A percentile compares a stretch with the other conserved stretches of the same genome.
These are phyloP conservation scores for Parauchenoglanis punctatus DNA, from an alignment of 2,797 vertebrate genomes.

Conservation along the genomic window DNA sequence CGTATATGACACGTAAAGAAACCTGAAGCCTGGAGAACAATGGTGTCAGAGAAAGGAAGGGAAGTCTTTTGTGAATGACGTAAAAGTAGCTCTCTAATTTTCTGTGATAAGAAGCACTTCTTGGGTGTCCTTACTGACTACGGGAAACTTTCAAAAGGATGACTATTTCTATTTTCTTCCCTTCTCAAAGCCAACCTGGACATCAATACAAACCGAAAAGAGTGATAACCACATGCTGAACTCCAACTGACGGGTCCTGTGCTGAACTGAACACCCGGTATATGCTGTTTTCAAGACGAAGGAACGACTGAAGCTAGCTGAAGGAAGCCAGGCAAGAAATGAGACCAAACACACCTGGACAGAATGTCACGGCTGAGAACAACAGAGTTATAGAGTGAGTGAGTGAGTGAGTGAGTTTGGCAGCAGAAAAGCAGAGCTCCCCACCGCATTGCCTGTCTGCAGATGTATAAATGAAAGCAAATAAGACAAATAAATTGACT, in stretches of 20 bases:
- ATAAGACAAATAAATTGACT: conserved; percentile 51
- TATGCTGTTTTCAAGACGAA: background rate
- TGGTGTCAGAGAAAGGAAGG: conserved; percentile 14
- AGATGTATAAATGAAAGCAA: conserved; percentile 45
- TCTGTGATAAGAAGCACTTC: conserved; percentile 18
- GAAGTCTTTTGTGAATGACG: conserved; percentile 12
- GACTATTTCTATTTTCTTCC: background rate
- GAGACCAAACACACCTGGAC: conserved; percentile 7
- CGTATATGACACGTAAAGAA: conserved; percentile 22
- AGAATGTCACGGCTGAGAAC: conserved; percentile 22
- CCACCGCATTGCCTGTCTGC: background rate
- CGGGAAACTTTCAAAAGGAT: background rate
- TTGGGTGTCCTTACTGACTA: conserved; percentile 11
- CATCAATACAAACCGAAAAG: background rate
- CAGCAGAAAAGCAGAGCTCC: background rate
- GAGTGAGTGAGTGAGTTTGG: background rate
- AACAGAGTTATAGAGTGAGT: background rate
- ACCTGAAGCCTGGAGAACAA: conserved; percentile 6
- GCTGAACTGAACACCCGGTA: background rate
- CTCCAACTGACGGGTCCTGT: background rate
- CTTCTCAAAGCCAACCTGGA: background rate
- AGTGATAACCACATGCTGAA: background rate
- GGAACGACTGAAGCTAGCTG: background rate
- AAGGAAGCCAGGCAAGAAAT: conserved; percentile 20
- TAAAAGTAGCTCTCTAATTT: conserved; percentile 27